Evolutionary conservation across 2,797 vertebrate species (phyloP), one percentile per base, ranked within the genome.

Genomic region (Pangasius larnaudii): DNA sequence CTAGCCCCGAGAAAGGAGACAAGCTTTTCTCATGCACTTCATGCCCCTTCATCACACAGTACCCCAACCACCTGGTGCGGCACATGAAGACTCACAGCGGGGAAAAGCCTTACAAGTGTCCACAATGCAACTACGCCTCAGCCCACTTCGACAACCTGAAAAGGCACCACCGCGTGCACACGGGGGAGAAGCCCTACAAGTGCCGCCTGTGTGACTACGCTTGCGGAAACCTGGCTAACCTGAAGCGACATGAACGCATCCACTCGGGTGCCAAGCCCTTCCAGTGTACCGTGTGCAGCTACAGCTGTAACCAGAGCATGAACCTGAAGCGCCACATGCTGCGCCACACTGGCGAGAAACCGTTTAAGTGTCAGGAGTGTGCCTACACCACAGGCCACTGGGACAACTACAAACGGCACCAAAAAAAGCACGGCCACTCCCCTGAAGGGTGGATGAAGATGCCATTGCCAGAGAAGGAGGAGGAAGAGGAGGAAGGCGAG

Each of bases 371-470:
- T 90, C 94, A 92, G 53, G 94, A 97, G 93, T 99, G 98, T 91
- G 49, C 94, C 91, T 99, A 99, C 92, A 98, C 98, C 92, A 99
- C 98, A 0, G 98, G 98, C 51, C 98, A 99, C 95, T 99, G 98
- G 98, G 98, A 99, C 96, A 99, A 99, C 95, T 99, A 99, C 95
- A 99, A 99, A 91, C 97, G 98, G n/a, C 98, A 99, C 95, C 98
- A 99, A 95, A 97, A 97, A 94, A 98, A 98, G 86, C 98, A 99
- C 0, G 96, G 97, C 53, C 97, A 98, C 90, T 91, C 96, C 1
- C 94, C 96, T 0, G 95, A 96, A 90, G 95, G 93, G 94, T 97
- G 97, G 95, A 95, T 96, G 67, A 96, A 96, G 58, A 94, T 95
- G 0, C 93, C 91, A 86, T 87, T 92, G 89, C 89, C 92, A 74